A percentile compares a stretch with the other conserved stretches of the same genome.
Evolutionary conservation across 2,797 vertebrate species (phyloP).

Genomic region (Alectoris magna): DNA sequence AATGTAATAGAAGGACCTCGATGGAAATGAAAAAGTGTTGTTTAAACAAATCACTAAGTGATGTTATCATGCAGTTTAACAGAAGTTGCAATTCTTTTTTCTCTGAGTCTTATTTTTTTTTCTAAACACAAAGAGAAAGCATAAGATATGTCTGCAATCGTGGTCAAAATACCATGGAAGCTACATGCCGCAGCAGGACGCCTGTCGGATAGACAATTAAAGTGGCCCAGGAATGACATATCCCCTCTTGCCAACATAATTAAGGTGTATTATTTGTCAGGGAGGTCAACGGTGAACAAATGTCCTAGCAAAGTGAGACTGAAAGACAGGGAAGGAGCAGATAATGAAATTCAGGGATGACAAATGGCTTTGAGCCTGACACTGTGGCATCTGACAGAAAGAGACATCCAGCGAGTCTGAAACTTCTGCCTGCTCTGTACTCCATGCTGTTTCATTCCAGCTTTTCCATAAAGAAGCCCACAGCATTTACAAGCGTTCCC

Average conservation of each 20-base stretch:
- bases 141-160: conserved; percentile 26
- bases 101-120: background rate
- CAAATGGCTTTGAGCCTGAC: conserved; percentile 94
- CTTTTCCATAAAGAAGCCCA: conserved; percentile 55
- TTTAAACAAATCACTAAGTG: background rate
- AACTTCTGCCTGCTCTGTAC: conserved; percentile 78
- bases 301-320: conserved; percentile 89
- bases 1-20: background rate
- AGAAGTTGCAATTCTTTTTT: conserved; percentile 47
- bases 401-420: conserved; percentile 85
- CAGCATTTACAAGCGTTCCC: conserved; percentile 33
- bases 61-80: conserved; percentile 10
- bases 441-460: conserved; percentile 58
- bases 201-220: conserved; percentile 96
- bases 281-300: conserved; percentile 98
- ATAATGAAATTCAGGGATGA: conserved; percentile 99
- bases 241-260: conserved; percentile 97
- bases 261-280: conserved; percentile 99
- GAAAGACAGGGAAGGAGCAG: conserved; percentile 90
- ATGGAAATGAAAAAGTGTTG: background rate
- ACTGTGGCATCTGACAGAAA: conserved; percentile 97
- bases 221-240: conserved; percentile 94
- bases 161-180: conserved; percentile 79
- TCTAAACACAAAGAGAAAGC: conserved; percentile 60
- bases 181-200: conserved; percentile 84